Percentiles rank a stretch among this genome's conserved stretches.
Conservation (phyloP, 2,888 invertebrate species). For the Lagria hirta region DNA sequence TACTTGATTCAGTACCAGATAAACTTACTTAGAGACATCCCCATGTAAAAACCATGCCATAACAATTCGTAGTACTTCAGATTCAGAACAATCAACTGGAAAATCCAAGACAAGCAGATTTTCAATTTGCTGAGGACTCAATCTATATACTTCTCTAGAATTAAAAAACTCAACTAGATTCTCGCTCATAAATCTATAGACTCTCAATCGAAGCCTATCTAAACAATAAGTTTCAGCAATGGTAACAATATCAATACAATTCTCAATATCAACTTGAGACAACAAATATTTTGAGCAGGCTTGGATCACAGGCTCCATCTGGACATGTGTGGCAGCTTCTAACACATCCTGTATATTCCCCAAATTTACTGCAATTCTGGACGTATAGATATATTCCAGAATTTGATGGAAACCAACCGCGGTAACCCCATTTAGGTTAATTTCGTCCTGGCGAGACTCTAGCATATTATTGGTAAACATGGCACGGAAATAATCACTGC, state of each 20-base stretch:
- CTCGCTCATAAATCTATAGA: slow-evolving; percentile 67
- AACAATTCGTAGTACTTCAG: slow-evolving; percentile 61
- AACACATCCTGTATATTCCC: slow-evolving; percentile 67
- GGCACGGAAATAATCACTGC: slow-evolving; percentile 73
- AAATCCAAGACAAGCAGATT: slow-evolving; percentile 65
- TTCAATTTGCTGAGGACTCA: slow-evolving; percentile 63
- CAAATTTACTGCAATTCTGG: slow-evolving; percentile 62
- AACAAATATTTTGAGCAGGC: slow-evolving; percentile 67
- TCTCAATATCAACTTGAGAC: slow-evolving; percentile 68
- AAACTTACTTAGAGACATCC: slow-evolving; percentile 47
- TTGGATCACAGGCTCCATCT: slow-evolving; percentile 64
- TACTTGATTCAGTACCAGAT: neutral
- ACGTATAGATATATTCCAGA: slow-evolving; percentile 71
- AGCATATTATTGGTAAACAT: slow-evolving; percentile 74
- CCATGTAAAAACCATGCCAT: slow-evolving; percentile 61
- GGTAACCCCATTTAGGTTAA: slow-evolving; percentile 66
- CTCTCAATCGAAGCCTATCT: slow-evolving; percentile 59
- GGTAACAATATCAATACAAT: slow-evolving; percentile 70
- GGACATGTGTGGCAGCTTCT: slow-evolving; percentile 69
- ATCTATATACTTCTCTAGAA: slow-evolving; percentile 61
- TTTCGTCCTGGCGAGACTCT: slow-evolving; percentile 66
- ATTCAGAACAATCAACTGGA: slow-evolving; percentile 69
- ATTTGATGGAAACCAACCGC: slow-evolving; percentile 65
- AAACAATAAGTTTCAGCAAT: slow-evolving; percentile 70
- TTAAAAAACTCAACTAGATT: slow-evolving; percentile 63